These are phyloP conservation scores for Drosophila recens DNA, from an alignment of 2,888 invertebrate genomes.

Conservation along the genomic window DNA sequence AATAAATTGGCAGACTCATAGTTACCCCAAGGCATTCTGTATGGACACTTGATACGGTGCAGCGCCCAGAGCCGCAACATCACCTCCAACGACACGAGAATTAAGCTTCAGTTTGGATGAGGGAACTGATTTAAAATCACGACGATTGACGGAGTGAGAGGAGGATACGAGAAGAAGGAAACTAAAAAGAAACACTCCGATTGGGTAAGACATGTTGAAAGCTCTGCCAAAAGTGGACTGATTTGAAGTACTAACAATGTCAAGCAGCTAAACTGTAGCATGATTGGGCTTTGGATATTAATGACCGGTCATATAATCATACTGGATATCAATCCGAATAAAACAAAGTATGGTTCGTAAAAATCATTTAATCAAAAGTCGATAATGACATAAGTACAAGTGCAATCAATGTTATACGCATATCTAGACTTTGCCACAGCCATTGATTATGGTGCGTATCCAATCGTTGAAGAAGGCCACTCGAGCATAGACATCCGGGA, in stretches of 20 bases:
- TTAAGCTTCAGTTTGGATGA: constrained; percentile 15
- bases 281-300: constrained; percentile 60
- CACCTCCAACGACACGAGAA: constrained; percentile 78
- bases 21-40: constrained; percentile 71
- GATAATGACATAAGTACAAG: constrained; percentile 16
- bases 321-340: constrained; percentile 53
- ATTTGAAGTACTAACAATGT: constrained; percentile 26
- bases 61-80: constrained; percentile 52
- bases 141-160: constrained; percentile 39
- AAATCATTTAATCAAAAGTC: constrained; percentile 65
- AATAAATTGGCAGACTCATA: not conserved
- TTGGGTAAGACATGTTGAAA: constrained; percentile 57
- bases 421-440: constrained; percentile 51
- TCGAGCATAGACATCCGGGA: constrained; percentile 79
- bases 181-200: constrained; percentile 23
- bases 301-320: constrained; percentile 53
- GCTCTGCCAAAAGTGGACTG: constrained; percentile 56
- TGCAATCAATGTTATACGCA: constrained; percentile 8
- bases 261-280: constrained; percentile 38
- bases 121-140: constrained; percentile 20
- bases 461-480: constrained; percentile 78
- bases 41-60: constrained; percentile 84
- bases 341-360: constrained; percentile 41
- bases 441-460: constrained; percentile 68
- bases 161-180: constrained; percentile 39